A percentile compares a stretch with the other conserved stretches of the same genome.
phyloP scores from a whole-genome alignment of 2,113 vertebrate genomes.

The Puntigrus tetrazona region DNA sequence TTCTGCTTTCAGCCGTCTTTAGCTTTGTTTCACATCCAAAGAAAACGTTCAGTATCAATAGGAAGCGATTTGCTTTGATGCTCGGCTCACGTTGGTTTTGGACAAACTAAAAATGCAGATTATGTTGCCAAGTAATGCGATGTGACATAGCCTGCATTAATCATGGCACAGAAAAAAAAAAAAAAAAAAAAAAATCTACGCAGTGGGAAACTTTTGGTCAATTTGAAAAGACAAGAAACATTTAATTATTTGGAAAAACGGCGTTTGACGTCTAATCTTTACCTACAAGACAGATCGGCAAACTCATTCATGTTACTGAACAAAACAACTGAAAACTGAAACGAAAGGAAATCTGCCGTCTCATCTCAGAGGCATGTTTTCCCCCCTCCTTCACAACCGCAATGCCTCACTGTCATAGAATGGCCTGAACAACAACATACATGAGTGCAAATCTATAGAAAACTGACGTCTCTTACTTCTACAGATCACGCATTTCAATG shows the following conservation, averaged over 20 bases:
- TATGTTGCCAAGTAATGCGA: conserved; percentile 25
- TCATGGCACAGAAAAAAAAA: neutral
- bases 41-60: conserved; percentile 67
- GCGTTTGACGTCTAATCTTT: neutral
- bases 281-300: conserved; percentile 20
- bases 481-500: neutral
- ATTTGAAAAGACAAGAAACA: conserved; percentile 7
- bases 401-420: neutral
- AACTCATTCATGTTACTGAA: conserved; percentile 21
- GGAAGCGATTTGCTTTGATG: conserved; percentile 71
- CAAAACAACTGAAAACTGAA: neutral
- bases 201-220: neutral
- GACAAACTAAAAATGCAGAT: conserved; percentile 62
- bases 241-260: neutral
- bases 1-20: conserved; percentile 28
- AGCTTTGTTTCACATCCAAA: conserved; percentile 69
- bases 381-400: neutral
- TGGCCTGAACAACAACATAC: neutral
- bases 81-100: conserved; percentile 54
- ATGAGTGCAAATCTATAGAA: conserved; percentile 4
- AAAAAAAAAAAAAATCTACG: neutral
- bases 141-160: conserved; percentile 6
- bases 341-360: neutral
- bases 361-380: neutral
- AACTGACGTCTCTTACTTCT: neutral